These are phyloP conservation scores for Seira sanloemensis DNA, from an alignment of 2,888 invertebrate genomes.

Conservation along the genomic window DNA sequence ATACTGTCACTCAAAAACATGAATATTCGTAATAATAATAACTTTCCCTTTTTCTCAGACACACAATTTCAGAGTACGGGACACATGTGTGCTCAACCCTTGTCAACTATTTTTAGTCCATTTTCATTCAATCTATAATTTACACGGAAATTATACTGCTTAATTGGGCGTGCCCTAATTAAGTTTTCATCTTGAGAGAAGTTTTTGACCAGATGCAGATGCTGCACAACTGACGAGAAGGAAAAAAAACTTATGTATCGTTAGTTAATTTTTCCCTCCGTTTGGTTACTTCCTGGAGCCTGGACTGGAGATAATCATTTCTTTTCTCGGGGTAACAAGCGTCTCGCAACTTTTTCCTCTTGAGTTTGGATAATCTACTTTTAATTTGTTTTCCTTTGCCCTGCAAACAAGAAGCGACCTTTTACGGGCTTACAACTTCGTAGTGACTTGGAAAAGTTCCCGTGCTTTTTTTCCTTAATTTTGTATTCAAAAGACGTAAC, in stretches of 20 bases:
- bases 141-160: not conserved
- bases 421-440: not conserved
- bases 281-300: not conserved
- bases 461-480: constrained; percentile 29
- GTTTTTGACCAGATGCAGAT: no score
- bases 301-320: not conserved
- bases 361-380: constrained; percentile 36
- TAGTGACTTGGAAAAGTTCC: not conserved
- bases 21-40: no score
- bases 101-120: not conserved
- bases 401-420: constrained; percentile 1
- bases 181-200: no score
- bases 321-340: not conserved
- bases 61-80: no score
- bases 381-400: constrained; percentile 44
- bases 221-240: no score
- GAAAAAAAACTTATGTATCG: not conserved
- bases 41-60: no score
- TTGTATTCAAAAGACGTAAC: constrained; percentile 33
- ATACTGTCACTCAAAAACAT: constrained; percentile 6
- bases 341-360: not conserved
- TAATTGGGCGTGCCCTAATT: not conserved
- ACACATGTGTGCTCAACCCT: not conserved
- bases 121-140: not conserved
- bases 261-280: not conserved